phyloP scores from a whole-genome alignment of 2,888 invertebrate genomes.

The Aleiodes leptofemur region DNA sequence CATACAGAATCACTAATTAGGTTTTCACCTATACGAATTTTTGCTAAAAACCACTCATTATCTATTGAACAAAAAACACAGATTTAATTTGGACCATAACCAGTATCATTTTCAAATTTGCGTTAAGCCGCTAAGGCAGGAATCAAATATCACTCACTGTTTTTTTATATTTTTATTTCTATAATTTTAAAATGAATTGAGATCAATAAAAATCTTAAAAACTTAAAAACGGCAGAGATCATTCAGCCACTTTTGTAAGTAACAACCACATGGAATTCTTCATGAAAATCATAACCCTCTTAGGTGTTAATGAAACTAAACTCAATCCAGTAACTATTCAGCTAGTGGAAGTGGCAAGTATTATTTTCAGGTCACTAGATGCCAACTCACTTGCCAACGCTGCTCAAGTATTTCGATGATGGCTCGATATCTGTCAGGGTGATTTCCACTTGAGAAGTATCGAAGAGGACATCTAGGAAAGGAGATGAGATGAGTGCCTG shows the following conservation, averaged over 20 bases:
- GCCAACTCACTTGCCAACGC: neutral
- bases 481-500: neutral
- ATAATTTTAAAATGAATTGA: too few species aligned
- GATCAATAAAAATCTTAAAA: too few species aligned
- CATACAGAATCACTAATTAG: too few species aligned
- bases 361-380: constrained; percentile 10
- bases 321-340: neutral
- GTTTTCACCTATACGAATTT: too few species aligned
- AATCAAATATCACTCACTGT: too few species aligned
- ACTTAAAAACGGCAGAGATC: neutral
- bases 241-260: neutral
- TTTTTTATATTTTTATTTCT: too few species aligned
- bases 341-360: neutral
- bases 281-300: neutral
- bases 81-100: too few species aligned
- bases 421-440: constrained; percentile 2
- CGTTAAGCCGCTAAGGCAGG: too few species aligned
- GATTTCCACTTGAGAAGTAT: neutral
- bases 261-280: constrained; percentile 1
- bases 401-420: neutral
- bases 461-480: neutral
- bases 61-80: too few species aligned
- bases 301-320: neutral
- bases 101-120: too few species aligned
- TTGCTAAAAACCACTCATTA: too few species aligned